Evolutionary conservation across 2,888 invertebrate genomes (phyloP).

Genomic region (Pristionchus exspectatus): DNA sequence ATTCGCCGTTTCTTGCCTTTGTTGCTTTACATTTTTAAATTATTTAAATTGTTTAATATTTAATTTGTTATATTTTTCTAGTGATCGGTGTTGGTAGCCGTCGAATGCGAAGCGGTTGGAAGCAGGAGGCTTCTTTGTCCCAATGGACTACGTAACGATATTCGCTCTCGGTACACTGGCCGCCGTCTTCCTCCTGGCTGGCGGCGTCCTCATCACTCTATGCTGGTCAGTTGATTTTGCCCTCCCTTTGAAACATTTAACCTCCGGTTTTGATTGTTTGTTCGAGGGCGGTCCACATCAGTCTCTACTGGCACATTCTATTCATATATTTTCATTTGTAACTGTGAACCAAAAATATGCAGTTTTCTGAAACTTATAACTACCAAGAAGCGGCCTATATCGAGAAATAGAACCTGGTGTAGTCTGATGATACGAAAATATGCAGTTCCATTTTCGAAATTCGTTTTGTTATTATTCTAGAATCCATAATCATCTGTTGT

Average conservation of each 20-base stretch:
- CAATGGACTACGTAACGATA: conserved; percentile 85
- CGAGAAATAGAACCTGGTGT: too few relatives aligned
- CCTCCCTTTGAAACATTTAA: too few relatives aligned
- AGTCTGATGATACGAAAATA: too few relatives aligned
- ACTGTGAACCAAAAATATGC: too few relatives aligned
- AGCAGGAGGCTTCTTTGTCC: conserved; percentile 61
- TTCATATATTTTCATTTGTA: too few relatives aligned
- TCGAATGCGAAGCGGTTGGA: conserved; percentile 13
- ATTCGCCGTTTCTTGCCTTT: background rate
- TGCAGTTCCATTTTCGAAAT: background rate
- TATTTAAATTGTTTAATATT: background rate
- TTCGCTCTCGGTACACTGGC: conserved; percentile 85
- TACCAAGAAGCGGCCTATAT: too few relatives aligned
- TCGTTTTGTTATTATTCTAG: too few relatives aligned
- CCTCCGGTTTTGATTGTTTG: too few relatives aligned
- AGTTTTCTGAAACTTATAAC: background rate
- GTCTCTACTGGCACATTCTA: too few relatives aligned
- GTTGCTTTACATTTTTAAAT: background rate
- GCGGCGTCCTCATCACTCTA: conserved; percentile 84
- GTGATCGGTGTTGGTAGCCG: background rate
- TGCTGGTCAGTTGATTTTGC: conserved; percentile 13
- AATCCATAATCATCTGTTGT: background rate
- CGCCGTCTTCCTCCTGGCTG: conserved; percentile 85
- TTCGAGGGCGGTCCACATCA: too few relatives aligned
- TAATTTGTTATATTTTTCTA: background rate